Evolutionary conservation across 2,113 vertebrate species (phyloP), one percentile per base, ranked within the genome.

Genomic region (Crypturellus undulatus): DNA sequence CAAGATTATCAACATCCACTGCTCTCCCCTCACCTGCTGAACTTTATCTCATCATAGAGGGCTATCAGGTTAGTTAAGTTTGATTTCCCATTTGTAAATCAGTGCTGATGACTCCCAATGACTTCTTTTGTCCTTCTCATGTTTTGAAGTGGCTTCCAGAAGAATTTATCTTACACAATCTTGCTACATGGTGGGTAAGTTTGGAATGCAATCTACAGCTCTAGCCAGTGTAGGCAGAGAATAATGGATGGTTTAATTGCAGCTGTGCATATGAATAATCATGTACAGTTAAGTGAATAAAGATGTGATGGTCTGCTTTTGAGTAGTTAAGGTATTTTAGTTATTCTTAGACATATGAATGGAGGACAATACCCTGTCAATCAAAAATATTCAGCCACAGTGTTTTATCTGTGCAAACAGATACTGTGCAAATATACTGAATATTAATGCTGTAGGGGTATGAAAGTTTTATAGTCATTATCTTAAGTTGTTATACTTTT

Each of bases 71-170:
- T 73, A 16, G 20, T 80, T 63, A 30, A 43, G 32, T 7, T 18
- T 0, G 0, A 5, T 34, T 80, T 84, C 12, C n/a, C 25, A 10
- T 78, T 68, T 79, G 28, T 59, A 64, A 82, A 67, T 54, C 42
- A 16, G 11, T 40, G 9, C 38, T 72, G 58, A 8, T 12, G 56
- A 9, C 13, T 73, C 8, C 40, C 32, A 8, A 54, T 76, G 1
- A 0, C 36, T 5, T 59, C 34, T 64, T 19, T n/a, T 88, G 30
- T 6, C 25, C 67, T 77, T 79, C 0, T 0, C 34, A 19, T 49
- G 12, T 68, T 82, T 67, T 38, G 38, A 85, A 82, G 45, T 21
- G 20, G 38, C 78, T 91, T 81, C 25, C 59, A 47, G 43, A 22
- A 87, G n/a, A 4, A 49, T 77, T 80, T 19, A 21, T 64, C 38